A percentile compares a stretch with the other conserved stretches of the same genome.
These are phyloP conservation scores for Argyrosomus regius DNA, from an alignment of 2,797 vertebrate genomes.

Conservation along the genomic window DNA sequence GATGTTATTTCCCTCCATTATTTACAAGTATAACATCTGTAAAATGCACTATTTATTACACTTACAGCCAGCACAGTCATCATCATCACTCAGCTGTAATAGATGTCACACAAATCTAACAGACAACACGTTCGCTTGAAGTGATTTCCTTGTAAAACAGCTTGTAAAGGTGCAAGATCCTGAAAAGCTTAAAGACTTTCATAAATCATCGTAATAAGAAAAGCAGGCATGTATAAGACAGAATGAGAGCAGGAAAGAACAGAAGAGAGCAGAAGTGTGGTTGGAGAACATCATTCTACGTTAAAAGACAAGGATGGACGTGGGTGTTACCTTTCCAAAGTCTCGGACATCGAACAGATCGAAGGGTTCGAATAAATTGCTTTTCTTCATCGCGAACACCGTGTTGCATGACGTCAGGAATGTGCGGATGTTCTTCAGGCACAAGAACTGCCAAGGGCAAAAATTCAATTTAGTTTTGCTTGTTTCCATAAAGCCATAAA, in stretches of 20 bases:
- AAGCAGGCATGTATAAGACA: not conserved
- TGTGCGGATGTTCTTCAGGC: constrained; percentile 96
- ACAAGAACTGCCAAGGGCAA: constrained; percentile 89
- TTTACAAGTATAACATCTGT: not conserved
- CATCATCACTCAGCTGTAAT: constrained; percentile 5
- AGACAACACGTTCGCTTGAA: not conserved
- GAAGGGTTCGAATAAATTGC: constrained; percentile 94
- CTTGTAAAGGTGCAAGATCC: not conserved
- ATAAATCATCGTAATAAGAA: not conserved
- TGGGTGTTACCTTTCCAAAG: constrained; percentile 92
- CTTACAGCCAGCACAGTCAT: not conserved
- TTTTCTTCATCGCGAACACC: constrained; percentile 94
- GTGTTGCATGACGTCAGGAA: constrained; percentile 92
- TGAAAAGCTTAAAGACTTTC: constrained; percentile 14
- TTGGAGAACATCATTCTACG: not conserved
- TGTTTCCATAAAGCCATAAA: too few relatives aligned
- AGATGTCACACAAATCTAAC: not conserved
- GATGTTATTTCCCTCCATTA: not conserved
- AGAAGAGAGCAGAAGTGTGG: not conserved
- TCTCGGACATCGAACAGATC: constrained; percentile 97
- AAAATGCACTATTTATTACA: not conserved
- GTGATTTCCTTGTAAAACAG: constrained; percentile 1
- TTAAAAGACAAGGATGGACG: not conserved
- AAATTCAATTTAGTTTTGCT: not conserved
- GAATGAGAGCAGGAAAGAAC: not conserved